Evolutionary conservation across 2,113 vertebrate genomes (phyloP).

Genomic region (Spilogale gracilis): DNA sequence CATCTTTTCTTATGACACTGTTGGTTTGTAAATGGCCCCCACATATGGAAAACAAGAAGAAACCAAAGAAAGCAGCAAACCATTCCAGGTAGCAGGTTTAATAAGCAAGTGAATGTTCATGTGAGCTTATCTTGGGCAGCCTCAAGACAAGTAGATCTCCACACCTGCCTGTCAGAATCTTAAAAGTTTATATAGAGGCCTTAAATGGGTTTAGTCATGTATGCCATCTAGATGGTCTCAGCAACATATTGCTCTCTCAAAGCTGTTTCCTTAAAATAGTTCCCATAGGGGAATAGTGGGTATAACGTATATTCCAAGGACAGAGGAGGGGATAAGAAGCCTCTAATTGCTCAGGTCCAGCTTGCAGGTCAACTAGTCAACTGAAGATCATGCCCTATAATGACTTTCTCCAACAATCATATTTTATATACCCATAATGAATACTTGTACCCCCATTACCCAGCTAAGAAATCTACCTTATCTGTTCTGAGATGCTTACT

Average conservation of each 20-base stretch:
- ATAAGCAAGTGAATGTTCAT: not conserved
- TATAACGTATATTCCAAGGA: not conserved
- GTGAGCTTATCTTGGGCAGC: not conserved
- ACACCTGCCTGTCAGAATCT: not conserved
- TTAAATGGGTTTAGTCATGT: not conserved
- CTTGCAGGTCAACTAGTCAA: not conserved
- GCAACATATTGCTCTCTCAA: not conserved
- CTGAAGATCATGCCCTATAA: not conserved
- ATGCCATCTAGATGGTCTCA: not conserved
- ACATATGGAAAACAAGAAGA: not conserved
- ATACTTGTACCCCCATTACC: not conserved
- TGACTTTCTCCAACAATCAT: not conserved
- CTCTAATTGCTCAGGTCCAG: not conserved
- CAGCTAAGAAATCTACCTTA: not conserved
- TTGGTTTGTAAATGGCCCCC: not conserved
- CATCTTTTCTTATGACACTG: not conserved
- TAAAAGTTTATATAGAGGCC: not conserved
- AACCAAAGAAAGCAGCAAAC: not conserved
- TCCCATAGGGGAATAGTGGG: not conserved
- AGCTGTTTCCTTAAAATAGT: not conserved
- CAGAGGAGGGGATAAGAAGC: not conserved
- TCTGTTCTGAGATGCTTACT: not conserved
- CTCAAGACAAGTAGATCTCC: not conserved
- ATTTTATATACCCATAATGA: not conserved
- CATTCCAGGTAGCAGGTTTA: not conserved